These are phyloP conservation scores for Hypomecis atomaria DNA, from an alignment of 2,888 invertebrate species.

Conservation along the genomic window DNA sequence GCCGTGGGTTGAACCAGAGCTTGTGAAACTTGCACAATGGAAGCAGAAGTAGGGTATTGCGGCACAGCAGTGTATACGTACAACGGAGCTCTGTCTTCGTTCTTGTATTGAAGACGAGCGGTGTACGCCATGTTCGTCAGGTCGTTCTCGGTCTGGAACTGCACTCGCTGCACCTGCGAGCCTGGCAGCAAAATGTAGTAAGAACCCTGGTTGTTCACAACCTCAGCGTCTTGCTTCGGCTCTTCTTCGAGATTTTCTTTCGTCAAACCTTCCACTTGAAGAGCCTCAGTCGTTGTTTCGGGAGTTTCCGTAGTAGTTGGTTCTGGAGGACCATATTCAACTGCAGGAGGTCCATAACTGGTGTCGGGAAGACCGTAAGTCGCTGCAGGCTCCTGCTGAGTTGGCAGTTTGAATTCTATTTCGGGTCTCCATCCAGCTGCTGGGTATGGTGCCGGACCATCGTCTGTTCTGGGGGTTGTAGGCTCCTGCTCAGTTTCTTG, in stretches of 20 bases:
- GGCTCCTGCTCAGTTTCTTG: constrained; percentile 62
- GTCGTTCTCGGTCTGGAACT: constrained; percentile 83
- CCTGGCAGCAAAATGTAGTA: constrained; percentile 87
- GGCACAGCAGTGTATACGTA: constrained; percentile 84
- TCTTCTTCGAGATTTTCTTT: constrained; percentile 61
- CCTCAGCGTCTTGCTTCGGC: constrained; percentile 63
- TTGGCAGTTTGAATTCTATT: constrained; percentile 69
- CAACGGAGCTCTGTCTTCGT: constrained; percentile 86
- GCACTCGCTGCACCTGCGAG: constrained; percentile 86
- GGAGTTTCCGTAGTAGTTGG: constrained; percentile 44
- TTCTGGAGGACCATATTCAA: constrained; percentile 51
- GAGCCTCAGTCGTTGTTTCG: constrained; percentile 39
- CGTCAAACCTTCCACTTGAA: constrained; percentile 48
- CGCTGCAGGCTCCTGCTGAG: constrained; percentile 68
- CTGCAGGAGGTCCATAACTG: constrained; percentile 73
- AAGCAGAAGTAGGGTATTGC: constrained; percentile 59
- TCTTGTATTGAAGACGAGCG: constrained; percentile 86
- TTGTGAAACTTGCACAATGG: constrained; percentile 30
- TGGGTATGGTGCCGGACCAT: constrained; percentile 63
- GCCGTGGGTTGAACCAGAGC: constrained; percentile 64
- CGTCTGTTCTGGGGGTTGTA: constrained; percentile 48
- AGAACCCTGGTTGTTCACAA: constrained; percentile 78
- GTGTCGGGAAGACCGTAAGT: constrained; percentile 72
- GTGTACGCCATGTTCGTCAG: constrained; percentile 86
- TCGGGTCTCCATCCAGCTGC: constrained; percentile 70